A percentile compares a stretch with the other conserved stretches of the same genome.
These are phyloP conservation scores for Gambusia yucatana DNA, from an alignment of 2,797 vertebrate species.

Conservation along the genomic window DNA sequence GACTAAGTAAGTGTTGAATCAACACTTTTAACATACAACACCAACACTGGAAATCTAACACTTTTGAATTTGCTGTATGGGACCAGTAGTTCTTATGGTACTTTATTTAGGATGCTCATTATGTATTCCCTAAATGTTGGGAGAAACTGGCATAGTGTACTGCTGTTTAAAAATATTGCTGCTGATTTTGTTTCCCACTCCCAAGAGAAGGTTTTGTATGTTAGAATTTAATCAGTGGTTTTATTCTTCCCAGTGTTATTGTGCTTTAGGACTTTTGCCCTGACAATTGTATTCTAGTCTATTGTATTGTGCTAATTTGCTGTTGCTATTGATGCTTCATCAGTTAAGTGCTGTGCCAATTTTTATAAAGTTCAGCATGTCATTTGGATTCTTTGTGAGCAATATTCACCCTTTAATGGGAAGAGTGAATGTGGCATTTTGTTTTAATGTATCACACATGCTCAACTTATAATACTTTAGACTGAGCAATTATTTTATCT, in stretches of 20 bases:
- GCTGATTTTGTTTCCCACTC: constrained; percentile 38
- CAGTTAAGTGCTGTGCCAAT: constrained; percentile 58
- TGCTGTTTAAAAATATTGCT: constrained; percentile 42
- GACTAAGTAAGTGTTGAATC: no score
- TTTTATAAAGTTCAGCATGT: constrained; percentile 52
- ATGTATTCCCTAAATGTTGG: constrained; percentile 2
- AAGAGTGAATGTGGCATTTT: constrained; percentile 39
- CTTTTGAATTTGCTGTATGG: no score
- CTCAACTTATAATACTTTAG: constrained; percentile 29
- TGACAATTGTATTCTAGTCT: constrained; percentile 58
- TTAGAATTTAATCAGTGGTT: constrained; percentile 58
- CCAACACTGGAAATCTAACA: no score
- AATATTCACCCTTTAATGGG: constrained; percentile 42
- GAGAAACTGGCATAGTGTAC: background rate
- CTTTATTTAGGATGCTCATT: background rate
- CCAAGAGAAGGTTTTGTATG: constrained; percentile 42
- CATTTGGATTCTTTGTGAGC: constrained; percentile 44
- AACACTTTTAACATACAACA: no score
- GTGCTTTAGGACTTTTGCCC: constrained; percentile 57
- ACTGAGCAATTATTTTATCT: constrained; percentile 30
- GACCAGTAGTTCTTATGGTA: background rate
- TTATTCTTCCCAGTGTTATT: constrained; percentile 43
- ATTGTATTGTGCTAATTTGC: constrained; percentile 41
- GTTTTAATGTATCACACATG: constrained; percentile 33
- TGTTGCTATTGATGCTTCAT: constrained; percentile 59